Evolutionary conservation across 2,113 vertebrate genomes (phyloP), one percentile per base, ranked within the genome.

Genomic region (Bucco capensis): DNA sequence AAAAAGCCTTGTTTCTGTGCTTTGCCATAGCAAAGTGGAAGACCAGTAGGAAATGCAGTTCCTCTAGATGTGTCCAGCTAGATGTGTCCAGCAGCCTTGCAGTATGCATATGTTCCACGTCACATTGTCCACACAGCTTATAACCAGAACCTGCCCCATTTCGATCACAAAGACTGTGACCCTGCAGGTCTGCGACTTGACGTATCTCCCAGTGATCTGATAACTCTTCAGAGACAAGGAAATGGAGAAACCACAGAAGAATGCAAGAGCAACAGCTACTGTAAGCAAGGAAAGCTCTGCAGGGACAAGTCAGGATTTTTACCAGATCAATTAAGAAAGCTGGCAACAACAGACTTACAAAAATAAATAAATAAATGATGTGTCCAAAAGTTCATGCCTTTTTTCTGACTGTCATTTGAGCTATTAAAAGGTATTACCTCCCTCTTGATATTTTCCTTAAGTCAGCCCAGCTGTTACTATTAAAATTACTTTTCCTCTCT

Each of bases 81-180:
- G 71, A 27, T 54, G 54, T 25, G 33, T 79, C 58, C 33, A 37
- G 57, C 14, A 81, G 46, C 49, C 51, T 64, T 46, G 49, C 49
- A 84, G 65, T 23, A 31, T 8, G n/a, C 0, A 0, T 2, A 1
- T 37, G 54, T 15, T n/a, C 46, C 13, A 8, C 9, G 14, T 27
- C 18, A 33, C 3, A 21, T 19, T 19, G 30, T 30, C 31, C 12
- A 3, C 46, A 21, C 5, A 24, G 62, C 31, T 13, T 24, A 35
- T 44, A 91, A 33, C 15, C 33, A 91, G 57, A 87, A 75, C 9
- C 11, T 87, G 25, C 16, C 13, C 14, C 3, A 2, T 25, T 58
- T 37, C 18, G 30, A 65, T 40, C 40, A 37, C 3, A 22, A 71
- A 71, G 66, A 35, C 1, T 1, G 19, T 21, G 46, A 19, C 21